Percentiles rank a stretch among this genome's conserved stretches.
Evolutionary conservation across 2,113 vertebrate genomes (phyloP).

Genomic region (Panthera tigris): DNA sequence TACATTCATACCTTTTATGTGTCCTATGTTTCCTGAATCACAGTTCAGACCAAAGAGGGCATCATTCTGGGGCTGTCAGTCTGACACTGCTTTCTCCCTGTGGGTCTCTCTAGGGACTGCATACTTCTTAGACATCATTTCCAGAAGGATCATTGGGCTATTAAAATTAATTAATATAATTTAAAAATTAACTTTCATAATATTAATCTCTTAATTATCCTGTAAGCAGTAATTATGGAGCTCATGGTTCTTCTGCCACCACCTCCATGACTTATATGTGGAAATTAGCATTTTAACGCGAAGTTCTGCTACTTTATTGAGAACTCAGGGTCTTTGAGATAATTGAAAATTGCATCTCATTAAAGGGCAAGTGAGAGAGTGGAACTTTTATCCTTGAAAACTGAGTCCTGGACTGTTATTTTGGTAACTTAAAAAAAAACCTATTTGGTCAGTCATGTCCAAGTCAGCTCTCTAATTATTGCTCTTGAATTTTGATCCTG

Average conservation of each 20-base stretch:
- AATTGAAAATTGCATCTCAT: neutral
- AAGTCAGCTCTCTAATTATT: neutral
- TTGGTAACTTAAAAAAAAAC: neutral
- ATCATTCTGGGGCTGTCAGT: too few species aligned
- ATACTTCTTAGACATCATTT: conserved; percentile 17
- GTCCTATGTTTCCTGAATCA: neutral
- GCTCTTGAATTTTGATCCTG: neutral
- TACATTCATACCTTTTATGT: neutral
- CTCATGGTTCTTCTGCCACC: neutral
- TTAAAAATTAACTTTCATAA: conserved; percentile 61
- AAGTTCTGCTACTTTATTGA: neutral
- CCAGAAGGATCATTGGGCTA: neutral
- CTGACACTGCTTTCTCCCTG: neutral
- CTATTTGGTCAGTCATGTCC: neutral
- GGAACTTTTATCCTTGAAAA: neutral
- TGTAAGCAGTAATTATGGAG: neutral
- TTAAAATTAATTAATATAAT: conserved; percentile 68
- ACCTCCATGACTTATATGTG: neutral
- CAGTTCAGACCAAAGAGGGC: neutral
- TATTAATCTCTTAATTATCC: conserved; percentile 65
- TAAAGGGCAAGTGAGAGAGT: neutral
- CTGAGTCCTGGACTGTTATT: neutral
- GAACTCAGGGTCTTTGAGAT: neutral
- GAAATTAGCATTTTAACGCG: conserved; percentile 1
- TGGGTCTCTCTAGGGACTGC: neutral